phyloP scores from a whole-genome alignment of 2,888 invertebrate genomes.

The Halictus quadricinctus region DNA sequence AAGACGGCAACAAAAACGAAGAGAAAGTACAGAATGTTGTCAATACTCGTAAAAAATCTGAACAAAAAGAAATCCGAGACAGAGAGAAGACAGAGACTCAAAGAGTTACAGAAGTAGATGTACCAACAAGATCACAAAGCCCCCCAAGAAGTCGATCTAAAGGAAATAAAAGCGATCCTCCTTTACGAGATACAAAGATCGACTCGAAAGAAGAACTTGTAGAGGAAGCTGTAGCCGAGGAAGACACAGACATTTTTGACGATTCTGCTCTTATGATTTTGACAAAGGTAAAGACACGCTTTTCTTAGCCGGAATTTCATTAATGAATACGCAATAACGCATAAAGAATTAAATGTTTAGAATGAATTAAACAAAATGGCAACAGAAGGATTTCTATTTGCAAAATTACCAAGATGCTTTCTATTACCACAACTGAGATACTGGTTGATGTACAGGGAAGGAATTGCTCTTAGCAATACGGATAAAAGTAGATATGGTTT shows the following conservation, averaged over 20 bases:
- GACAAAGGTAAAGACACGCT: conserved; percentile 33
- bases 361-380: conserved; percentile 74
- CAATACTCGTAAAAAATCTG: neutral
- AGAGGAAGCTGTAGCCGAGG: neutral
- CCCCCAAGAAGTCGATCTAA: neutral
- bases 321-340: conserved; percentile 9
- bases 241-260: neutral
- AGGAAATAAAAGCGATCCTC: neutral
- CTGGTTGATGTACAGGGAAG: conserved; percentile 77
- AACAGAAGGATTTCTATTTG: conserved; percentile 74
- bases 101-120: neutral
- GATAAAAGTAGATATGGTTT: conserved; percentile 64
- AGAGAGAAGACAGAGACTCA: neutral
- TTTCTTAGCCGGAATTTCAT: neutral
- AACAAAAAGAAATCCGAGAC: neutral
- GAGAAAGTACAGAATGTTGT: neutral
- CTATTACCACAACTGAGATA: conserved; percentile 75
- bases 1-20: neutral
- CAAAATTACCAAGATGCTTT: conserved; percentile 75
- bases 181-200: neutral
- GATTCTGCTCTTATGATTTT: conserved; percentile 18
- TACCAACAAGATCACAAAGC: neutral
- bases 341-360: conserved; percentile 55
- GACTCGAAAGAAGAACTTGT: neutral
- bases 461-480: conserved; percentile 59